These are phyloP conservation scores for Pycnonotus jocosus DNA, from an alignment of 2,113 vertebrate genomes.

Conservation along the genomic window DNA sequence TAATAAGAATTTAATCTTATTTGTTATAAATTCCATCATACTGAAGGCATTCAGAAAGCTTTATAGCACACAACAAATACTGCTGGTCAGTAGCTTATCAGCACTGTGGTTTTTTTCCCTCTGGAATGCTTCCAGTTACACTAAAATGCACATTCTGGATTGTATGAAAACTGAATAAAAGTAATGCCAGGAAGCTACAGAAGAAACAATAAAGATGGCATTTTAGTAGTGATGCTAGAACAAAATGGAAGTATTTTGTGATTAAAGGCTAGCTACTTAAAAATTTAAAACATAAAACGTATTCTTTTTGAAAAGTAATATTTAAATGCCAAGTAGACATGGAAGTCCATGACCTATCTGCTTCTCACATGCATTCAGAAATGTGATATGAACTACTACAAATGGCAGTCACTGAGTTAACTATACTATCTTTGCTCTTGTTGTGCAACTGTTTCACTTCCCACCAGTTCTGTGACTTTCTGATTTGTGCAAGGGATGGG, in stretches of 20 bases:
- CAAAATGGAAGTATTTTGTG: neutral
- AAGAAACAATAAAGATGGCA: neutral
- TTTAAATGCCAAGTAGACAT: neutral
- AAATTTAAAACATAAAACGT: neutral
- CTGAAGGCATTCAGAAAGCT: conserved; percentile 24
- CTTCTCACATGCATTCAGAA: neutral
- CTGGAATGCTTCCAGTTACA: neutral
- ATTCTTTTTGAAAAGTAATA: neutral
- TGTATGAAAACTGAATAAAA: neutral
- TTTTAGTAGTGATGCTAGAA: neutral
- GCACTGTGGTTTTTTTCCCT: neutral
- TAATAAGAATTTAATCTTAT: conserved; percentile 35
- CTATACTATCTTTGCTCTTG: neutral
- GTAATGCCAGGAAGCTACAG: neutral
- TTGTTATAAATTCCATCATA: neutral
- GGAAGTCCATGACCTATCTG: neutral
- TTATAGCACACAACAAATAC: neutral
- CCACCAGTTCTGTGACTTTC: neutral
- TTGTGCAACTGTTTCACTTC: neutral
- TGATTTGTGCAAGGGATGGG: neutral
- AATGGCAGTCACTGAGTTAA: neutral
- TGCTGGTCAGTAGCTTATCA: neutral
- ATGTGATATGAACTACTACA: neutral
- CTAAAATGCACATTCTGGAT: neutral
- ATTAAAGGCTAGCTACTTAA: neutral